Base-by-base conservation (phyloP, 2,113 vertebrate genomes). In the Trichechus manatus region DNA sequence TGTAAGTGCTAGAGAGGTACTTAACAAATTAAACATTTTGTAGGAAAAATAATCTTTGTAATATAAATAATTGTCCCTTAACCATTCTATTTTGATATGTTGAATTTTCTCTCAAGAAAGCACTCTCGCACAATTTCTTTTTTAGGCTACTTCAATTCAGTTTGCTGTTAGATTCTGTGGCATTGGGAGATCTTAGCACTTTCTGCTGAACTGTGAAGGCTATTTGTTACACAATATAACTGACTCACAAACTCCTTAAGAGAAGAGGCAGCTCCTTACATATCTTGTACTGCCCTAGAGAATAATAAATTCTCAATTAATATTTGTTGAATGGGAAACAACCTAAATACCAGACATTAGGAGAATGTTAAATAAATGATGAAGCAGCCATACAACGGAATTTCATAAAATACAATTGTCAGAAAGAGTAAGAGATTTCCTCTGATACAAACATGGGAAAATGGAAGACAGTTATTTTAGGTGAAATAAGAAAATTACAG, bases 91-190 rank as follows among this genome's bases (percentile, higher is more conserved):
- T 93, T 94, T 83, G 50, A 92, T 93, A 87, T 47, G 29, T 72
- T 95, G 64, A 42, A 91, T 95, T 96, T 93, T 88, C 79, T 87
- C 29, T 56, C 2, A 13, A 87, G 95, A 96, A 95, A 97, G 85
- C 22, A 36, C 39, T 93, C 20, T 91, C 63, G 7, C 1, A 75
- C 31, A 74, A 27, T 39, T 96, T 88, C 77, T 91, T 91, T 95
- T 59, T 22, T 4, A 23, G 42, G 44, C 6, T 91, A 75, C 92
- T 91, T 94, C 72, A 29, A 80, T 94, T 94, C 33, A 0, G 7
- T 64, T 80, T 81, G 22, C 68, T 86, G 63, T 82, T 61, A 91
- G 56, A 95, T 79, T 96, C 29, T 44, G 3, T 75, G 33, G 10
- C 63, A 74, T 9, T 66, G 68, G 39, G 47, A 72, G 93, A 89